These are phyloP conservation scores for Cephalopholis sonnerati DNA, from an alignment of 2,113 vertebrate genomes.

Conservation along the genomic window DNA sequence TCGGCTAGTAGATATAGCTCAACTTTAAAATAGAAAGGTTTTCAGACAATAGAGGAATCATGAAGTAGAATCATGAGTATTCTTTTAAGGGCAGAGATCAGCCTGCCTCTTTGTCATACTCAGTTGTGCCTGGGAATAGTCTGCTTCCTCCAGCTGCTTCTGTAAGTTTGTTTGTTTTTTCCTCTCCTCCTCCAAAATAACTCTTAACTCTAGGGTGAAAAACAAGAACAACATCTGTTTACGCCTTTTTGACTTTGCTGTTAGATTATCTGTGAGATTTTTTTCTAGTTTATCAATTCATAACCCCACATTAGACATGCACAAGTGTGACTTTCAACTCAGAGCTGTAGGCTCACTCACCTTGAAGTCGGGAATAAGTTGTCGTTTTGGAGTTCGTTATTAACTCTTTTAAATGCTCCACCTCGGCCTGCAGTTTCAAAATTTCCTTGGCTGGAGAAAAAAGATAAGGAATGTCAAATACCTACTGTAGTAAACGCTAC, in stretches of 20 bases:
- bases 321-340: not conserved
- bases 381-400: fast-evolving
- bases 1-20: not conserved
- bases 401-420: not conserved
- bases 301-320: not conserved
- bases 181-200: slow-evolving; percentile 19
- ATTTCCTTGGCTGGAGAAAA: slow-evolving; percentile 55
- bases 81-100: no score
- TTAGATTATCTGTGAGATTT: no score
- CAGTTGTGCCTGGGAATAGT: slow-evolving; percentile 20
- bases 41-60: not conserved
- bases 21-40: not conserved
- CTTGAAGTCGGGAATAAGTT: not conserved
- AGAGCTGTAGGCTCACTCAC: slow-evolving; percentile 19
- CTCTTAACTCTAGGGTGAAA: slow-evolving; percentile 36
- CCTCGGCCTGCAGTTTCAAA: slow-evolving; percentile 24
- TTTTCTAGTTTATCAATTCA: not conserved
- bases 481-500: not conserved
- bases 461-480: not conserved
- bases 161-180: not conserved
- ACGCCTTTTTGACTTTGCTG: not conserved
- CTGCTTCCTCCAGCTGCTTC: slow-evolving; percentile 37
- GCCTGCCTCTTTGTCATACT: slow-evolving; percentile 21
- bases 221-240: not conserved
- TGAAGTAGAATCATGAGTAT: no score